Evolutionary conservation across 2,113 vertebrate genomes (phyloP).

Genomic region (Cynopterus brachyotis): DNA sequence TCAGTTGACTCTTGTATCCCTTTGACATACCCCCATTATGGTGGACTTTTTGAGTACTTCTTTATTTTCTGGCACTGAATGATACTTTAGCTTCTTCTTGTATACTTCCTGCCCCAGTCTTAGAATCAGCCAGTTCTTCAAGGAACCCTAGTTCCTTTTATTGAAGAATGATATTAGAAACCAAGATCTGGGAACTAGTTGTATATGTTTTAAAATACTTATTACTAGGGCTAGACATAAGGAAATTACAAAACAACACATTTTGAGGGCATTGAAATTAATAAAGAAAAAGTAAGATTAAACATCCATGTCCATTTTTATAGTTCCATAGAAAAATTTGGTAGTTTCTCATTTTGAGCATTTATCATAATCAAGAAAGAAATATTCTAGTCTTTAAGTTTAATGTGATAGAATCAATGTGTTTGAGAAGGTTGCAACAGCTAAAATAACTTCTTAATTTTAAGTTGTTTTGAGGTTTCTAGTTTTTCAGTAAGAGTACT

Average conservation of each 20-base stretch:
- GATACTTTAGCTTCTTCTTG: neutral
- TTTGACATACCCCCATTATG: neutral
- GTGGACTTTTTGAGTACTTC: neutral
- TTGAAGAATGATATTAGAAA: neutral
- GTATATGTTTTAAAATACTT: neutral
- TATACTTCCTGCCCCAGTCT: neutral
- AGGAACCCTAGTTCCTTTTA: neutral
- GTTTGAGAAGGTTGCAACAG: neutral
- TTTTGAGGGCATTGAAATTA: neutral
- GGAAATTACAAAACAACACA: neutral
- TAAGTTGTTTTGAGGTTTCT: neutral
- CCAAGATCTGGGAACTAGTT: neutral
- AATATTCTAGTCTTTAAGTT: neutral
- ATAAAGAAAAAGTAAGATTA: neutral
- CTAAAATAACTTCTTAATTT: neutral
- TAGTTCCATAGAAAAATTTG: neutral
- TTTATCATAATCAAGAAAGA: neutral
- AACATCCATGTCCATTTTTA: constrained; percentile 4
- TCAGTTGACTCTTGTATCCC: neutral
- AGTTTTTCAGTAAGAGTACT: neutral
- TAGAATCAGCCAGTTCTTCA: neutral
- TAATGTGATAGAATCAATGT: neutral
- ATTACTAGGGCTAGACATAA: neutral
- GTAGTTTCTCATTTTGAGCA: neutral
- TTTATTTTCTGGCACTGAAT: neutral